Evolutionary conservation across 2,888 invertebrate genomes (phyloP), one percentile per base, ranked within the genome.

Genomic region (Alcis repandata): DNA sequence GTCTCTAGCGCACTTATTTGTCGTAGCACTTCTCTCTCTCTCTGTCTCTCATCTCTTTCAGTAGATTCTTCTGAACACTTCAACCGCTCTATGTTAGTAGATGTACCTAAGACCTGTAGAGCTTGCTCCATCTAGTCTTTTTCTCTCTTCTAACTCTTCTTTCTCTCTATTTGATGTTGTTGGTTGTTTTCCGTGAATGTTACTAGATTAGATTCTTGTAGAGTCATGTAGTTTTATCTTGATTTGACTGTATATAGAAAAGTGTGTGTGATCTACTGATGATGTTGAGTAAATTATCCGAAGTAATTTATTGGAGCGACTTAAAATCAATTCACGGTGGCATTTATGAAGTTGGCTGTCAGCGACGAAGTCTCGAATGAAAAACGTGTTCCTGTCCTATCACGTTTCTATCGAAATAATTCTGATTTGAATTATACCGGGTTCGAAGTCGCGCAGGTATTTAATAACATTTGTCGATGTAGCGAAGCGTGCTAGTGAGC

Each of bases 1-100:
- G 48, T 71, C 72, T 72, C 70, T 71, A 45, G 68, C 67, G 62
- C 72, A 65, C 71, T 48, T 61, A 48, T 61, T n/a, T 56, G 46
- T 65, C 53, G 40, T 58, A 53, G 48, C 64, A 62, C 52, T 56
- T 10, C 59, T 67, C 59, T n/a, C n/a, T n/a, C n/a, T n/a, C n/a
- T 63, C 51, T 63, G 20, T 68, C 66, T 69, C 58, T 59, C 64
- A 49, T 49, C 62, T 63, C 67, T 63, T 60, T 32, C 64, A 54
- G 68, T 72, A 72, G 70, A 40, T 38, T 60, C 57, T 51, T 51
- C 46, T 38, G 15, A 49, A 17, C 60, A 40, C 46, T 65, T 69
- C 63, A 58, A 65, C 59, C 67, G 65, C 71, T 70, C 59, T 70
- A 8, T 46, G 60, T 72, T 48, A 43, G 60, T 73, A 71, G 67